Conservation (phyloP, 1,140 invertebrate genomes). For the Bombus confusus region DNA sequence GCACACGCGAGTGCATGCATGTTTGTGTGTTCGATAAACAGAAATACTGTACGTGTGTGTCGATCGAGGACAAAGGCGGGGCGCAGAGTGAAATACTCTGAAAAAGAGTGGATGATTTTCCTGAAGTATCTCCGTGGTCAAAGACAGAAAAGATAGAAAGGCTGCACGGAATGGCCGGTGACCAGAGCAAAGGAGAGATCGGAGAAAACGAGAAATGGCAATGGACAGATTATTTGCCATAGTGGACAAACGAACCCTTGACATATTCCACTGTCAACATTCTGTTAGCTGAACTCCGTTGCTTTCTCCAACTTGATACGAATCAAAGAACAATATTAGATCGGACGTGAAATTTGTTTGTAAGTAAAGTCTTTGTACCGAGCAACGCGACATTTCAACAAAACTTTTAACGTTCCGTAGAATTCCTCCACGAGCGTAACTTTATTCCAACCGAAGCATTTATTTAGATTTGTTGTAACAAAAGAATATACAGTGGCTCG, state of each 20-base stretch:
- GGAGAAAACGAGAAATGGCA: background rate
- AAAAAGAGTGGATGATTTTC: slow-evolving; percentile 48
- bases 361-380: background rate
- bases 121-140: slow-evolving; percentile 50
- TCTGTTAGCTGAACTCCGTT: background rate
- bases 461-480: no score
- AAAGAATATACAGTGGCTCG: background rate
- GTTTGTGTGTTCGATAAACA: slow-evolving; percentile 37
- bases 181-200: background rate
- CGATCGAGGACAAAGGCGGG: slow-evolving; percentile 62
- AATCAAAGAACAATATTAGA: slow-evolving; percentile 9
- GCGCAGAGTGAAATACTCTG: slow-evolving; percentile 57
- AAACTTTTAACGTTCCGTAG: background rate
- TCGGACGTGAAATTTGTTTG: background rate
- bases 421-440: background rate
- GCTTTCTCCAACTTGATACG: background rate
- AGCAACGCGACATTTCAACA: background rate
- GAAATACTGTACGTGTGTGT: slow-evolving; percentile 34
- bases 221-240: slow-evolving; percentile 36
- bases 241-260: slow-evolving; percentile 27
- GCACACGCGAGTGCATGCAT: background rate
- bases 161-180: slow-evolving; percentile 4
- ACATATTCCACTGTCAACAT: slow-evolving; percentile 36
- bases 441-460: background rate
- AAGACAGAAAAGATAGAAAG: slow-evolving; percentile 30